Evolutionary conservation across 2,113 vertebrate species (phyloP), one percentile per base, ranked within the genome.

Genomic region (Thinocorus orbignyianus): DNA sequence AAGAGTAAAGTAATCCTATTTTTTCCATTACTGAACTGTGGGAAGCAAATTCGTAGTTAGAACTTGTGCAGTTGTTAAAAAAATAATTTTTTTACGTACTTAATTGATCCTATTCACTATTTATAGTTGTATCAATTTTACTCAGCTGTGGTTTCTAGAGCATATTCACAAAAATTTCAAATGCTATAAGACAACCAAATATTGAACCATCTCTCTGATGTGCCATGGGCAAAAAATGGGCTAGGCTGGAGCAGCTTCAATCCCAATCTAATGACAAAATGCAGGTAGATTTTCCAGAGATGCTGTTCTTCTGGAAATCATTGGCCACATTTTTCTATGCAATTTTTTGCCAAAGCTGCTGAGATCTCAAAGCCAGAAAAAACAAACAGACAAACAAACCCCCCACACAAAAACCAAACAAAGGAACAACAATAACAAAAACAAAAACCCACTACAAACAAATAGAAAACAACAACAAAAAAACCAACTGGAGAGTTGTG

Each of bases 1-100:
- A 58, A 64, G 5, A 33, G 24, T 18, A 64, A 33, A 3, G 2
- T 39, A 1, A 30, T 77, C 57, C 8, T 39, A 6, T 0, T 3
- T 41, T 83, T 44, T 69, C 46, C 9, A 13, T 26, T 60, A 7
- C 22, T 88, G 28, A 69, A 26, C 20, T 41, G 6, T 2, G 0
- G 17, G 15, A 85, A 88, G 6, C 19, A 74, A 30, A 19, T 82
- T 86, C 17, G 48, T 52, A 55, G 3, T 25, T 79, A 65, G 13
- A 51, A 71, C 23, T 11, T n/a, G 4, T 15, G 26, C 28, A 51
- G 18, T 55, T 69, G 6, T 25, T 74, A 0, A 81, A 65, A 77
- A 73, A 69, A 12, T 18, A 3, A 2, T 7, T 22, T 10, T 52
- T 77, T 60, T 14, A 26, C 13, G 17, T 58, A 17, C 30, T 66